Evolutionary conservation across 2,888 invertebrate species (phyloP).

Genomic region (Monochamus alternatus): DNA sequence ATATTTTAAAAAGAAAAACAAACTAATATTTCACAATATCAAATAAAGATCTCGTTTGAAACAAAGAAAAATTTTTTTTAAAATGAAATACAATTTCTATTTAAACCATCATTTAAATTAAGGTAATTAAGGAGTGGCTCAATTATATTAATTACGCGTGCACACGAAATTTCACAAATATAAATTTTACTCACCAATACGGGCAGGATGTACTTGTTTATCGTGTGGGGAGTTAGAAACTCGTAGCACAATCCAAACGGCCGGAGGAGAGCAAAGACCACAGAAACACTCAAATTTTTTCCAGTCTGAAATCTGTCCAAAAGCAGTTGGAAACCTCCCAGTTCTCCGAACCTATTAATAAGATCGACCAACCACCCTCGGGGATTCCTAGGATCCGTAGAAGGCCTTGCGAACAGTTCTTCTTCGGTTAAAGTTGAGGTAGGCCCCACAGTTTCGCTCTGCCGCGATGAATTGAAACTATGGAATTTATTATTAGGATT

Average conservation of each 20-base stretch:
- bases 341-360: constrained; percentile 93
- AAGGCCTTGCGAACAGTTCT: constrained; percentile 82
- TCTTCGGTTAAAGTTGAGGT: constrained; percentile 79
- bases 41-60: too few relatives aligned
- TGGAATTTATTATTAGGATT: constrained; percentile 98
- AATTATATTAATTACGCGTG: neutral
- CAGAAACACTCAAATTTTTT: constrained; percentile 80
- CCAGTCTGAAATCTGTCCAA: constrained; percentile 88
- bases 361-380: constrained; percentile 97
- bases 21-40: too few relatives aligned
- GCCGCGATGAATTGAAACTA: constrained; percentile 85
- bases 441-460: constrained; percentile 80
- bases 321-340: constrained; percentile 91
- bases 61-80: too few relatives aligned
- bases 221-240: constrained; percentile 89
- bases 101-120: too few relatives aligned
- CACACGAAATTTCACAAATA: constrained; percentile 15
- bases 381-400: constrained; percentile 86
- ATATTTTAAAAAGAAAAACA: too few relatives aligned
- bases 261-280: constrained; percentile 86
- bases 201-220: constrained; percentile 93
- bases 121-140: constrained; percentile 27
- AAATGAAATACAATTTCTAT: too few relatives aligned
- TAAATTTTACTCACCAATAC: constrained; percentile 80
- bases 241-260: constrained; percentile 96